These are phyloP conservation scores for Pituophis catenifer DNA, from an alignment of 2,113 vertebrate genomes.

Conservation along the genomic window DNA sequence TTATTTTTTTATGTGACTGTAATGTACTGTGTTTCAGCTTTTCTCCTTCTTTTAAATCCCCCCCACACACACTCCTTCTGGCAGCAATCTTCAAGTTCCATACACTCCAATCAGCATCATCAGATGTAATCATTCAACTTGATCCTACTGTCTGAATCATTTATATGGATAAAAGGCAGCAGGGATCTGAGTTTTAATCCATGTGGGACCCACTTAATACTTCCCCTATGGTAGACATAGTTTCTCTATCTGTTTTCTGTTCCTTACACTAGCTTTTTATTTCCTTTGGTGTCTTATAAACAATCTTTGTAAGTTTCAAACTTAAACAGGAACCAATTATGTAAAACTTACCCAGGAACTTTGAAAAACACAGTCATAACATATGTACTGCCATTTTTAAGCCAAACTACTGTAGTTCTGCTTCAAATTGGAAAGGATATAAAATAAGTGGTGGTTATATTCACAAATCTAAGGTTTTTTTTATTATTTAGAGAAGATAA, in stretches of 20 bases:
- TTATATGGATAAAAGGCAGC: conserved; percentile 71
- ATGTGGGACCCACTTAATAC: conserved; percentile 55
- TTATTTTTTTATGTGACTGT: conserved; percentile 25
- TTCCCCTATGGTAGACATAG: conserved; percentile 35
- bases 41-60: conserved; percentile 37
- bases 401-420: conserved; percentile 20
- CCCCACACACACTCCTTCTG: neutral
- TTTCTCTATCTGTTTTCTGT: conserved; percentile 72
- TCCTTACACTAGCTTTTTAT: conserved; percentile 67
- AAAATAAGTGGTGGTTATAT: conserved; percentile 33
- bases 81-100: conserved; percentile 47
- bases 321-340: conserved; percentile 66
- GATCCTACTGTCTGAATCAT: conserved; percentile 68
- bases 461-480: conserved; percentile 1
- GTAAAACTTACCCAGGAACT: conserved; percentile 60
- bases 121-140: conserved; percentile 70
- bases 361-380: conserved; percentile 61
- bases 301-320: conserved; percentile 54
- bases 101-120: conserved; percentile 56
- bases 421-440: conserved; percentile 47
- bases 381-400: conserved; percentile 57
- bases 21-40: conserved; percentile 40
- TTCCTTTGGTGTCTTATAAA: conserved; percentile 61
- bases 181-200: conserved; percentile 59
- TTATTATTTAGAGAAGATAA: conserved; percentile 6